These are phyloP conservation scores for Pseudomyrmex gracilis DNA, from an alignment of 1,140 invertebrate species.

Conservation along the genomic window DNA sequence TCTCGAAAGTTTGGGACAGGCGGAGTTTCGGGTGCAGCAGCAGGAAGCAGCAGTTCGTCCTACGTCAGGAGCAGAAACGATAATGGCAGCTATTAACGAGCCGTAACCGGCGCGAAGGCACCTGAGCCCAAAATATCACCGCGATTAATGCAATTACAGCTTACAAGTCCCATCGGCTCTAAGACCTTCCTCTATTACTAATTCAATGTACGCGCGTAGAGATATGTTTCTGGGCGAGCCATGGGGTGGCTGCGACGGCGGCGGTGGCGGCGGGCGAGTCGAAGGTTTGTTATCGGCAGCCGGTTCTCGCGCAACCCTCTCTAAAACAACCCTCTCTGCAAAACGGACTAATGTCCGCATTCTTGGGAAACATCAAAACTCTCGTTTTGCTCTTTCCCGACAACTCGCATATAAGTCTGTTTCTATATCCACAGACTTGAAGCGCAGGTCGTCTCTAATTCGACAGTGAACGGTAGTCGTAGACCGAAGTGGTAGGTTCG, in stretches of 20 bases:
- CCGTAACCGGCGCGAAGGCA: conserved; percentile 80
- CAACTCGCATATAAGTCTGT: neutral
- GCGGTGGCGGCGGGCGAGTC: neutral
- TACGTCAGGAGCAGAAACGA: conserved; percentile 72
- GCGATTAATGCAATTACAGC: conserved; percentile 85
- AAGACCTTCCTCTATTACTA: conserved; percentile 76
- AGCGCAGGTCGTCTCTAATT: conserved; percentile 35
- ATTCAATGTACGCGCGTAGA: conserved; percentile 73
- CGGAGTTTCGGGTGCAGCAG: conserved; percentile 62
- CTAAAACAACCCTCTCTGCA: neutral
- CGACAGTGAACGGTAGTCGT: conserved; percentile 38
- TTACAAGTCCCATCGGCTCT: conserved; percentile 82
- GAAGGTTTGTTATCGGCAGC: conserved; percentile 19
- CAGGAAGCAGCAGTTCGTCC: conserved; percentile 58
- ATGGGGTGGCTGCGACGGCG: neutral
- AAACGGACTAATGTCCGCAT: neutral
- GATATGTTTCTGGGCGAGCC: conserved; percentile 64
- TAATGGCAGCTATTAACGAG: conserved; percentile 85
- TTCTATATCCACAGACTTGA: too few species aligned
- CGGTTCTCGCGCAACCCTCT: conserved; percentile 18
- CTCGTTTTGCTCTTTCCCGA: neutral
- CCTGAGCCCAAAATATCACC: conserved; percentile 85
- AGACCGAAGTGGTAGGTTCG: conserved; percentile 64
- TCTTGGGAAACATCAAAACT: neutral
- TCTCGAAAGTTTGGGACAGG: conserved; percentile 63